Evolutionary conservation across 1,140 invertebrate species (phyloP), one percentile per base, ranked within the genome.

Genomic region (Drosophila ficusphila): DNA sequence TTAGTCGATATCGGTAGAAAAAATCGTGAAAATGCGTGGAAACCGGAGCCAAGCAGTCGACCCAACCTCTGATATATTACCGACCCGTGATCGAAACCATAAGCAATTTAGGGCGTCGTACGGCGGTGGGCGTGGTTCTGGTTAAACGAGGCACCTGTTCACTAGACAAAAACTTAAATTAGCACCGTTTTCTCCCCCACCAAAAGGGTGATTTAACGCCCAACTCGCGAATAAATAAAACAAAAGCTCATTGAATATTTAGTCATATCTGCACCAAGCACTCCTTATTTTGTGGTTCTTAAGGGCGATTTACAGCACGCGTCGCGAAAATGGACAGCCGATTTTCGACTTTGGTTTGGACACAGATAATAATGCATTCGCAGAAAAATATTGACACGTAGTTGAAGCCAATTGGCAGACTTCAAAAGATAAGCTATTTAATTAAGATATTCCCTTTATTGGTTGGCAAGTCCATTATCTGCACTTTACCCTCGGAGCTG

Each of bases 91-190:
- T 25, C 57, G 8, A 62, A 64, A 65, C 42, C 42, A 52, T 42
- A 54, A 27, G 12, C 36, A 34, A 70, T 47, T 33, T 33, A 21
- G 19, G 7, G 18, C 19, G n/a, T 4, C 11, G 21, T 14, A 6
- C 16, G 12, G 38, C 9, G 38, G 31, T 18, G 7, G 29, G 49
- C 14, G 18, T 21, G 18, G 27, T 16, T 14, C 4, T 23, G 19
- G 21, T 33, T 47, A 39, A 65, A 44, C 33, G 36, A 29, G 67
- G 38, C 60, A 8, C 58, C 78, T 79, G 85, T 85, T 85, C 85
- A 85, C 79, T 79, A 79, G 86, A 86, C 81, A 85, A 85, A 85
- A 86, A 86, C 76, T 88, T 77, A 64, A 88, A 81, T 88, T 88
- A 82, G 64, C 74, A 64, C 82, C 21, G 16, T 23, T 23, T 18